Base-by-base conservation (phyloP, 2,888 invertebrate genomes). In the Charanyca ferruginea region DNA sequence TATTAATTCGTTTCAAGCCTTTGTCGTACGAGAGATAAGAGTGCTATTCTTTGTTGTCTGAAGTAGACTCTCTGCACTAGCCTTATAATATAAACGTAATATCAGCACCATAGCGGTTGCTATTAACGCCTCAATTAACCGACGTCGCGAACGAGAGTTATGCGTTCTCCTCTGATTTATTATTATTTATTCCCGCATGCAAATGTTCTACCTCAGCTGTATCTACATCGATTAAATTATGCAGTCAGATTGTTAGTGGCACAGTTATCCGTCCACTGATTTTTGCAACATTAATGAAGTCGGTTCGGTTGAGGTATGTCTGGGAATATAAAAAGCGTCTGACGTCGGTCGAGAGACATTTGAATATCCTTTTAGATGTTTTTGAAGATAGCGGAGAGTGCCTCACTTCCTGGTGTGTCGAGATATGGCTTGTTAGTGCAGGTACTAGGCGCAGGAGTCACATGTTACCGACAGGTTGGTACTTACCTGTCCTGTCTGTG, bases 61-160 rank as follows among this genome's bases (percentile, higher is more conserved):
- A 1, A 73, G 53, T 49, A 13, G 32, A 35, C 18, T 35, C 32
- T 38, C 74, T 45, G 66, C 18, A 4, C 7, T 8, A n/a, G 5
- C 2, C 5, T 32, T 25, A 13, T 45, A n/a, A 38, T 41, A n/a
- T 18, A 20, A 32, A 38, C 25, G 52, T 32, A 42, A 48, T 52
- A 76, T 25, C 62, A 44, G 52, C 47, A 6, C 77, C 83, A 79
- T 80, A 85, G 77, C 77, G 78, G 73, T 52, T 41, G 65, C 87
- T 81, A 87, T 88, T 88, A 88, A 84, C 85, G 79, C 74, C 86
- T 83, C 87, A 83, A 85, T 87, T 85, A 85, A 80, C 81, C 77
- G 75, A 78, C 72, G 81, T 77, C 79, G 76, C 66, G 38, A 48
- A 57, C 47, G 35, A 80, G 80, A 84, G 81, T 76, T 77, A 78